A percentile compares a stretch with the other conserved stretches of the same genome.
These are phyloP conservation scores for Setophaga kirtlandii DNA, from an alignment of 2,113 vertebrate genomes.

Conservation along the genomic window DNA sequence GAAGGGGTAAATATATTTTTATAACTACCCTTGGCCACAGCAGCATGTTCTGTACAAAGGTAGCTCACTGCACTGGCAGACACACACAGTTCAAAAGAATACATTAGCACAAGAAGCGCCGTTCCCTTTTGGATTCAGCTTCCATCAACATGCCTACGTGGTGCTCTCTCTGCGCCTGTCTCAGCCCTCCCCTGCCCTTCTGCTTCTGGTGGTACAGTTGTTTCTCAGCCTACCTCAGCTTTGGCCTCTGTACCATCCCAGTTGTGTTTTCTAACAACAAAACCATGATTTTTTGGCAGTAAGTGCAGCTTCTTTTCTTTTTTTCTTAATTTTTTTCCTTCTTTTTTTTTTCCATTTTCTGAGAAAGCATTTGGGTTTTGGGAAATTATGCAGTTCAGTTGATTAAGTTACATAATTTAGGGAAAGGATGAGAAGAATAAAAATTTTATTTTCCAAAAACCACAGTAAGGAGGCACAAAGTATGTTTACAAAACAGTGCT, in stretches of 20 bases:
- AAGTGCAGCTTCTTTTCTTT: not conserved
- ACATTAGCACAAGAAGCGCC: not conserved
- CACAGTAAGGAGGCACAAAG: not conserved
- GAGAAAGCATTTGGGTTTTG: not conserved
- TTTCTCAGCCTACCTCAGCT: not conserved
- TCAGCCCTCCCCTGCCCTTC: not conserved
- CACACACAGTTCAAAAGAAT: not conserved
- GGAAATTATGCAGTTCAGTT: not conserved
- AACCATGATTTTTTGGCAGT: not conserved
- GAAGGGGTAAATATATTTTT: not conserved
- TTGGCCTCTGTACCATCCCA: not conserved
- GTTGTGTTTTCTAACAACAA: not conserved
- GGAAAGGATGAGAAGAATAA: not conserved
- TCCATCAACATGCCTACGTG: not conserved
- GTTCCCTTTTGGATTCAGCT: not conserved
- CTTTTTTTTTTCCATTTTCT: not conserved
- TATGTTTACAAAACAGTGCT: not conserved
- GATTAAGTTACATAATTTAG: not conserved
- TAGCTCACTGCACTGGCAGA: not conserved
- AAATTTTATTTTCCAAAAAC: not conserved
- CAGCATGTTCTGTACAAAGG: not conserved
- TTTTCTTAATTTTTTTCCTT: fast-evolving
- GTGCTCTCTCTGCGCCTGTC: not conserved
- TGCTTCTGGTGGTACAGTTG: fast-evolving
- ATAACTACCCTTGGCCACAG: not conserved